Evolutionary conservation across 2,113 vertebrate species (phyloP).

Genomic region (Edolisoma coerulescens): DNA sequence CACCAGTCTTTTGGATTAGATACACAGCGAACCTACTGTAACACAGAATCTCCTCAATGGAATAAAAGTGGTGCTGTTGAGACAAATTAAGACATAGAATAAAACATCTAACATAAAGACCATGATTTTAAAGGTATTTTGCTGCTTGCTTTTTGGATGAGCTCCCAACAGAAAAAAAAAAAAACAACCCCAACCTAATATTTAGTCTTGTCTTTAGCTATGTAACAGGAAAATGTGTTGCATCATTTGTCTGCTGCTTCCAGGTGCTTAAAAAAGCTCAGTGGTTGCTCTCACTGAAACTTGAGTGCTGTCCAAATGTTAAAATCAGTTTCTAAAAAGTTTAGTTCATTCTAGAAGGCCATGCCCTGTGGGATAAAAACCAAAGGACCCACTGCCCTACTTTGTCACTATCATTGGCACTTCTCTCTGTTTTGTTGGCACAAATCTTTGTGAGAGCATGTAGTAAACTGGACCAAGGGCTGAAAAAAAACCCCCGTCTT

Average conservation of each 20-base stretch:
- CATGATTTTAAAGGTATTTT: neutral
- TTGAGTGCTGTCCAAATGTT: constrained; percentile 47
- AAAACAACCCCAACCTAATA: constrained; percentile 7
- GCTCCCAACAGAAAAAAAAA: constrained; percentile 36
- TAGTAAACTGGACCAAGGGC: neutral
- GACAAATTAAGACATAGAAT: neutral
- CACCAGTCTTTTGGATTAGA: neutral
- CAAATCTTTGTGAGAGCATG: neutral
- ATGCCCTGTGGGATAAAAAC: constrained; percentile 43
- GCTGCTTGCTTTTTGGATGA: constrained; percentile 36
- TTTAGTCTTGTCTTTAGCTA: constrained; percentile 63
- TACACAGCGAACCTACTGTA: neutral
- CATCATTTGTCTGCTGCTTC: constrained; percentile 62
- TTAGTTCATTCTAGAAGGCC: constrained; percentile 42
- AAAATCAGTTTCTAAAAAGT: constrained; percentile 44
- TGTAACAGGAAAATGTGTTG: constrained; percentile 62
- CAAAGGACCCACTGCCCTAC: constrained; percentile 41
- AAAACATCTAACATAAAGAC: constrained; percentile 3
- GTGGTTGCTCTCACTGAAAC: constrained; percentile 27
- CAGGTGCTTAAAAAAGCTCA: constrained; percentile 74
- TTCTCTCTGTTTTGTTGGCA: constrained; percentile 7
- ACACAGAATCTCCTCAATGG: neutral
- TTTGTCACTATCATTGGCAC: neutral
- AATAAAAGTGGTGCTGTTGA: neutral
- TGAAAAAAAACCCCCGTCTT: neutral